These are phyloP conservation scores for Chloroceryle amazona DNA, from an alignment of 2,797 vertebrate genomes.

Conservation along the genomic window DNA sequence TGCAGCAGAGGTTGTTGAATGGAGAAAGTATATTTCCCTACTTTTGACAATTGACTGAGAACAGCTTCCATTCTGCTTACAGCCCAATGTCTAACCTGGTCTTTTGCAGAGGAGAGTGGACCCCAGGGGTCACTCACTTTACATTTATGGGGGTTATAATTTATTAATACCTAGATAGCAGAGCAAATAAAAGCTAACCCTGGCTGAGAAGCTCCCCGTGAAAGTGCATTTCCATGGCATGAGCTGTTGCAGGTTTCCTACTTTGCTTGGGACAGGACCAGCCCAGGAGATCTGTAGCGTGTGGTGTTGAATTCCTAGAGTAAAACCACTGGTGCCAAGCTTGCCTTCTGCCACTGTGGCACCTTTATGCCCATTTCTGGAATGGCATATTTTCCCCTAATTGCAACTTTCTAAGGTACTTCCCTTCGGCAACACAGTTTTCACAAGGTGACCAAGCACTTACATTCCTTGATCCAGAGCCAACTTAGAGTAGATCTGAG, in stretches of 20 bases:
- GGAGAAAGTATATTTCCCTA: not conserved
- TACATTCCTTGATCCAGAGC: not conserved
- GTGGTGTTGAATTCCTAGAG: not conserved
- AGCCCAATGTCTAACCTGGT: not conserved
- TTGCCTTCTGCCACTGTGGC: not conserved
- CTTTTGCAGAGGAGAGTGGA: not conserved
- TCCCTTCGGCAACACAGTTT: not conserved
- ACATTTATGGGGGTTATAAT: not conserved
- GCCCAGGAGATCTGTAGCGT: not conserved
- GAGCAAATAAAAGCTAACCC: not conserved
- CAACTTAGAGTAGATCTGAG: not conserved
- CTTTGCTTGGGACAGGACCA: not conserved
- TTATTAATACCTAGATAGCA: not conserved
- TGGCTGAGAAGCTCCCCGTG: not conserved
- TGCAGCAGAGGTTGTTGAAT: not conserved
- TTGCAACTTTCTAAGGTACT: constrained; percentile 7
- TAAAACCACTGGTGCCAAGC: not conserved
- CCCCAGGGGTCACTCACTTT: not conserved
- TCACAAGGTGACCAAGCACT: not conserved
- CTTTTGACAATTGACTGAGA: not conserved
- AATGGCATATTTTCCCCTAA: not conserved
- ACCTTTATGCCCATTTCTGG: not conserved
- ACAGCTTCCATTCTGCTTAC: not conserved
- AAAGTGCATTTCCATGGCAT: not conserved
- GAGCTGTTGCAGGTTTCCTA: not conserved